Percentiles rank a stretch among this genome's conserved stretches.
Conservation (phyloP, 1,140 invertebrate genomes). For the Drosophila pruinosa region DNA sequence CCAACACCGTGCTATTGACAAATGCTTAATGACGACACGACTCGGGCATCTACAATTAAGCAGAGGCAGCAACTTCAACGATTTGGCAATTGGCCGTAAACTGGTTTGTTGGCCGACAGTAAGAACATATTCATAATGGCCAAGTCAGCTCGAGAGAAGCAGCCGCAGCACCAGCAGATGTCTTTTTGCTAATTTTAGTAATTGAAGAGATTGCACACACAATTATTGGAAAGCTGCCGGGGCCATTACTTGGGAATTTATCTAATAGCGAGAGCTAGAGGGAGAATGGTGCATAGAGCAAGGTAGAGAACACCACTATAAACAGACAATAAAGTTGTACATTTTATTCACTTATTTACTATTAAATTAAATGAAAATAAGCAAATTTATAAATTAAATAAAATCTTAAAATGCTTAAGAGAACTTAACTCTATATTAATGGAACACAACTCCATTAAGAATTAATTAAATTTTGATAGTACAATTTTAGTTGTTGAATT, state of each 20-base stretch:
- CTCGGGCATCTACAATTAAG: slow-evolving; percentile 17
- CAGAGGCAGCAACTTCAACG: slow-evolving; percentile 1
- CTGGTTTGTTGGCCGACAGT: slow-evolving; percentile 22
- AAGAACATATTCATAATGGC: not conserved
- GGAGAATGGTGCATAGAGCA: not conserved
- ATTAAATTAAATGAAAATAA: too few relatives aligned
- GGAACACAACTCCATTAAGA: too few relatives aligned
- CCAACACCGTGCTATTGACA: slow-evolving; percentile 10
- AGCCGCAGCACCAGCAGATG: slow-evolving; percentile 10
- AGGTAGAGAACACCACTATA: not conserved
- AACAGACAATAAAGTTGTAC: not conserved
- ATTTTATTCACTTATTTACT: too few relatives aligned
- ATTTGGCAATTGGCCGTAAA: slow-evolving; percentile 32
- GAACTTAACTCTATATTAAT: too few relatives aligned
- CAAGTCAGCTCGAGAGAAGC: not conserved
- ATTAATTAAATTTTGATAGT: too few relatives aligned
- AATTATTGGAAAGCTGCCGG: slow-evolving; percentile 13
- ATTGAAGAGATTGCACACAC: slow-evolving; percentile 20
- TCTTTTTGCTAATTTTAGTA: slow-evolving; percentile 18
- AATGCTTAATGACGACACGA: slow-evolving; percentile 25
- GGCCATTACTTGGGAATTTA: slow-evolving; percentile 4
- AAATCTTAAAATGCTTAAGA: too few relatives aligned
- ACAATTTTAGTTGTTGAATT: not conserved
- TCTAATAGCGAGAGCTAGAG: not conserved
- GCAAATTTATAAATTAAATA: too few relatives aligned